Evolutionary conservation across 2,113 vertebrate species (phyloP).

Genomic region (Cromileptes altivelis): DNA sequence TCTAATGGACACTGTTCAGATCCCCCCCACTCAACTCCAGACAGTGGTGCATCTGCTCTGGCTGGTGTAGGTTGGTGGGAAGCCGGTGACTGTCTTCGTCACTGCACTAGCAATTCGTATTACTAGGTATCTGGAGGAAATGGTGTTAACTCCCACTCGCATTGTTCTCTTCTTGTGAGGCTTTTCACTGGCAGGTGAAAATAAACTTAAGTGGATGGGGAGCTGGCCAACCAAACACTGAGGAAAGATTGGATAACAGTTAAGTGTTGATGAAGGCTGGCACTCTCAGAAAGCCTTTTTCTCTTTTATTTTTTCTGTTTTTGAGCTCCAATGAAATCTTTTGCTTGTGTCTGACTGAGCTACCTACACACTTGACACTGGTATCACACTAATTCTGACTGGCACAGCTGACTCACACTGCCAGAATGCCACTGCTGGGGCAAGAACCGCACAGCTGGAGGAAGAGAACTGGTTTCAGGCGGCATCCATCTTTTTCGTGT

Average conservation of each 20-base stretch:
- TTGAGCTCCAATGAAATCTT: background rate
- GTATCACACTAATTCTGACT: background rate
- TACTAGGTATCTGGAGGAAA: background rate
- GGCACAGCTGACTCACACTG: background rate
- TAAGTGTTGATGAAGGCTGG: background rate
- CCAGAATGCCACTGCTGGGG: background rate
- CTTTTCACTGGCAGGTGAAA: background rate
- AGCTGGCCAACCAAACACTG: background rate
- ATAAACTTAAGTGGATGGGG: background rate
- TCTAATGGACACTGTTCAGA: background rate
- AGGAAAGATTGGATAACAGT: background rate
- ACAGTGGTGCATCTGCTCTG: background rate
- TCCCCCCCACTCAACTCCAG: no score
- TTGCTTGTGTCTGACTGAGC: background rate
- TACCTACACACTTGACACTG: background rate
- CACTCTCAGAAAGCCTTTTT: background rate
- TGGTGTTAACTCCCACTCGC: background rate
- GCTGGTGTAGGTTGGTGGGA: background rate
- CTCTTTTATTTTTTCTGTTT: background rate
- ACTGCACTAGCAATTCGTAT: background rate
- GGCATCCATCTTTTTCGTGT: background rate
- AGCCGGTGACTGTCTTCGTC: background rate
- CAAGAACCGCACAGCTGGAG: background rate
- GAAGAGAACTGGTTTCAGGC: slow-evolving; percentile 4
- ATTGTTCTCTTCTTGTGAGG: background rate